Percentiles rank a stretch among this genome's conserved stretches.
Conservation (phyloP, 2,797 vertebrate genomes). For the Sorex maritimensis region DNA sequence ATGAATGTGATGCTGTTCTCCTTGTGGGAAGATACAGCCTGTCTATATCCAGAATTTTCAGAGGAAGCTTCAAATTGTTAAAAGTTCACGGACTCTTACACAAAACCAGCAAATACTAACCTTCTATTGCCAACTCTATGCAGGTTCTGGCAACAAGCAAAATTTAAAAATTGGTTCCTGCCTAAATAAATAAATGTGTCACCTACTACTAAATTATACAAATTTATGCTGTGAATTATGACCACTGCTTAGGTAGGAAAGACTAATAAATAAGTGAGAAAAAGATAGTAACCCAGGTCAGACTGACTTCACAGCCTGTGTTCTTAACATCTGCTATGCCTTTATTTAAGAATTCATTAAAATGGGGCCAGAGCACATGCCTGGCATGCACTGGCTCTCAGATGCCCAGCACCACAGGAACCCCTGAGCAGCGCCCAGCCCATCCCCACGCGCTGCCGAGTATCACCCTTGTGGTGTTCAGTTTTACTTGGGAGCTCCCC, state of each 20-base stretch:
- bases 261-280: conserved; percentile 16
- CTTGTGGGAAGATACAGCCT: background rate
- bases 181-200: background rate
- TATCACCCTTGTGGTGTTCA: no score
- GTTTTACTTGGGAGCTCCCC: no score
- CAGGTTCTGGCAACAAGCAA: background rate
- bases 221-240: conserved; percentile 7
- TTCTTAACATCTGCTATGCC: background rate
- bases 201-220: no score
- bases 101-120: background rate
- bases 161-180: conserved; percentile 30
- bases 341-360: background rate
- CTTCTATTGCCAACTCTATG: background rate
- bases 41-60: background rate
- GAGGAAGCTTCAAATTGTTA: conserved; percentile 45
- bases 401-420: no score
- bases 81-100: conserved; percentile 50
- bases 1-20: background rate
- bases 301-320: background rate
- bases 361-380: no score
- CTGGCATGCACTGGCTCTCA: no score
- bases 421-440: no score
- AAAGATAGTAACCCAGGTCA: background rate
- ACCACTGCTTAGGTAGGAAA: conserved; percentile 13
- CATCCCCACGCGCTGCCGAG: no score